These are phyloP conservation scores for Microplitis manilae DNA, from an alignment of 2,888 invertebrate genomes.

Conservation along the genomic window DNA sequence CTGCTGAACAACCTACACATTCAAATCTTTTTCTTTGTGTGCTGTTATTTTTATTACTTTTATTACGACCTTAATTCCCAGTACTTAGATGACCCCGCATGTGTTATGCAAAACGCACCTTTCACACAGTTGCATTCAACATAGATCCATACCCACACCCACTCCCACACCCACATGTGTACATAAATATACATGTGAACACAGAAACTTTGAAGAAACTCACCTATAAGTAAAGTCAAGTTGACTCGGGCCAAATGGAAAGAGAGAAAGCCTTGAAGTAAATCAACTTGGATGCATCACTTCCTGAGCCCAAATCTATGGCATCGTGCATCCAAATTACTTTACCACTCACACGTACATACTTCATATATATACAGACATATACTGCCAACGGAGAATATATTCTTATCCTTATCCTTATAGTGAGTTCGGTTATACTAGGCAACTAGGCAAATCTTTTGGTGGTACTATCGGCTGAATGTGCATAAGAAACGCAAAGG, in stretches of 20 bases:
- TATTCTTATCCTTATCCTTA: too few species aligned
- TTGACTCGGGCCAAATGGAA: constrained; percentile 11
- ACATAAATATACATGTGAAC: background rate
- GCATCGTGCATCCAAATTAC: constrained; percentile 44
- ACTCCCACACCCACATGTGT: background rate
- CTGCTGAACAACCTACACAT: too few species aligned
- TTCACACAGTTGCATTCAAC: background rate
- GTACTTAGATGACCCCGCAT: background rate
- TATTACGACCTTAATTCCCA: constrained; percentile 19
- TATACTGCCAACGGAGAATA: too few species aligned
- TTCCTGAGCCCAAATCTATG: constrained; percentile 46
- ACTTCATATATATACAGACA: background rate
- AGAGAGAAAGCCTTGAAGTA: constrained; percentile 46
- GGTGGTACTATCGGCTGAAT: background rate
- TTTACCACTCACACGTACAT: constrained; percentile 35
- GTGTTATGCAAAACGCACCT: constrained; percentile 27
- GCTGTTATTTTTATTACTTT: constrained; percentile 4
- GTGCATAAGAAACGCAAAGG: background rate
- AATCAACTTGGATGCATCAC: constrained; percentile 53
- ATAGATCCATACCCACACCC: background rate
- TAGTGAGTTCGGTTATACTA: too few species aligned
- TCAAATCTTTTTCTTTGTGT: background rate
- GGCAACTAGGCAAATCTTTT: background rate
- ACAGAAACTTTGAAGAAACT: background rate
- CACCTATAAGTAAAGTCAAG: background rate